Conservation (phyloP, 2,113 vertebrate genomes). For the Sitta europaea region DNA sequence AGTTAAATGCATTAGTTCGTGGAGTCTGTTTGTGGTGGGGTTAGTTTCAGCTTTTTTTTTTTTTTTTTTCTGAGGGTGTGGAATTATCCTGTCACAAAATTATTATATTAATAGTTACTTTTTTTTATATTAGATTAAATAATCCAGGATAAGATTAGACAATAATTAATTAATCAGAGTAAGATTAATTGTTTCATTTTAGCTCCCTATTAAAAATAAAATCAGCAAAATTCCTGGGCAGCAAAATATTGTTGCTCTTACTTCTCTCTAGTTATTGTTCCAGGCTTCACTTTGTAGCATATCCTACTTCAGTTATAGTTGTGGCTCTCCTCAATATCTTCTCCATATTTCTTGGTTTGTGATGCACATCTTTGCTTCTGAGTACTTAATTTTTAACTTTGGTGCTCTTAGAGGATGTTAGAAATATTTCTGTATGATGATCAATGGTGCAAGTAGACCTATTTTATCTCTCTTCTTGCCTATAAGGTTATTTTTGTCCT, state of each 20-base stretch:
- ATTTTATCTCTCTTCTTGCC: neutral
- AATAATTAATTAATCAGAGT: neutral
- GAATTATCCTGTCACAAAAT: slow-evolving; percentile 55
- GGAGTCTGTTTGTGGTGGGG: slow-evolving; percentile 49
- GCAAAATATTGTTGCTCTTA: neutral
- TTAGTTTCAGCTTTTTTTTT: neutral
- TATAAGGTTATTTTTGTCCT: neutral
- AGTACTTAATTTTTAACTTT: slow-evolving; percentile 15
- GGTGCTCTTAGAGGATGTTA: neutral
- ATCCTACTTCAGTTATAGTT: neutral
- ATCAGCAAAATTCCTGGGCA: neutral
- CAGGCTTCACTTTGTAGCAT: neutral
- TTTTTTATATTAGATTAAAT: neutral
- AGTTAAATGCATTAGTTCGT: neutral
- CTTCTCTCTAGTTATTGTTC: neutral
- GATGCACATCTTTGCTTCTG: neutral
- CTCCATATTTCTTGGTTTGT: slow-evolving; percentile 20
- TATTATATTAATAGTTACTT: neutral
- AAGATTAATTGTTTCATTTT: neutral
- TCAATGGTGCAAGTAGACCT: neutral
- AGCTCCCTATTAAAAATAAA: neutral
- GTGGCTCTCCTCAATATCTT: slow-evolving; percentile 7
- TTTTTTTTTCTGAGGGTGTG: rapidly evolving
- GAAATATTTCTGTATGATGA: neutral
- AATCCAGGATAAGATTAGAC: neutral